Evolutionary conservation across 2,797 vertebrate species (phyloP), one percentile per base, ranked within the genome.

Genomic region (Ficedula albicollis): DNA sequence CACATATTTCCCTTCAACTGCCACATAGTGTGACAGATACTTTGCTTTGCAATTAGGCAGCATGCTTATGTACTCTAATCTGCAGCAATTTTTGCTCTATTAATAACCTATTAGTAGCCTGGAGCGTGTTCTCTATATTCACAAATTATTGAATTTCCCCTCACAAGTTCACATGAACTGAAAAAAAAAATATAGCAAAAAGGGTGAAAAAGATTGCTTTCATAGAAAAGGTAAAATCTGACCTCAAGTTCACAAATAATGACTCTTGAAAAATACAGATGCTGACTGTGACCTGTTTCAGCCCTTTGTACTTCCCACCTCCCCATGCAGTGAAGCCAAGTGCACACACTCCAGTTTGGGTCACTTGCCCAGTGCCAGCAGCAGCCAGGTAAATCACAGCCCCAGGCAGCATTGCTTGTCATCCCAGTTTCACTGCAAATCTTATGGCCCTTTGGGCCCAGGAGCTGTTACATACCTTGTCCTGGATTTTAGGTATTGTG

Each of bases 71-170:
- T 67, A n/a, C 48, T 62, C 23, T 59, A 84, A 93, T 90, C 51
- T 92, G 89, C 86, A 93, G 74, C 36, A 69, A 58, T 64, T 96
- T 91, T 94, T 94, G 39, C 79, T 90, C 79, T 76, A 16, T 90
- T 96, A 95, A 88, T 89, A 92, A 84, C n/a, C 73, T 77, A 29
- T 93, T 70, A 82, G 58, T 44, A 68, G 64, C 83, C 87, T 69
- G 70, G 76, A 87, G 72, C 10, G 8, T 80, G 48, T 88, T 93
- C 66, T 86, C 29, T 79, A 2, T 63, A 39, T 32, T 84, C 80
- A 79, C 59, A 79, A 48, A 77, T 95, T 25, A 60, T 6, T 91
- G 68, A 85, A 77, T 62, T 84, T 75, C 58, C 48, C 73, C 51
- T 62, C 64, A 49, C 44, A 36, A 58, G 52, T 86, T 89, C 12